Conservation (phyloP, 2,888 invertebrate genomes). For the Kryphioiulus occultus region DNA sequence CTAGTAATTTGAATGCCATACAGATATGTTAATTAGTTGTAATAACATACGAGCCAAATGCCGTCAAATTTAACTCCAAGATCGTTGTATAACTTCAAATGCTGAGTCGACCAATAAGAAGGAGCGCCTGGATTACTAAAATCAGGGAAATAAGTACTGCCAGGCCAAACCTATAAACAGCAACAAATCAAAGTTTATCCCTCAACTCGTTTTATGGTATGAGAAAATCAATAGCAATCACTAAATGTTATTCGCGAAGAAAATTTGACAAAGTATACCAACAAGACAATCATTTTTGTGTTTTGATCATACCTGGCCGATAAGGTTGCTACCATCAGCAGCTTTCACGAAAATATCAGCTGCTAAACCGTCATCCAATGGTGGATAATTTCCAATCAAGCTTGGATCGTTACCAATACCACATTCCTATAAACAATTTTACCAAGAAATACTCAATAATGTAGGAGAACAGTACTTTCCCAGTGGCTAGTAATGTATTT, state of each 20-base stretch:
- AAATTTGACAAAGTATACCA: too few species aligned
- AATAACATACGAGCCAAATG: conserved; percentile 60
- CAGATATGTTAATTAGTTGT: too few species aligned
- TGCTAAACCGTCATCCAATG: conserved; percentile 61
- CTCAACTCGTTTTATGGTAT: too few species aligned
- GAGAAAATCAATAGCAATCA: too few species aligned
- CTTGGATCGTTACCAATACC: not conserved
- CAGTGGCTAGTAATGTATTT: too few species aligned
- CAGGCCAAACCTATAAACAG: conserved; percentile 55
- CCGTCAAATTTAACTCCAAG: conserved; percentile 60
- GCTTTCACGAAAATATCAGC: conserved; percentile 61
- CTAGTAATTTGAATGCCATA: too few species aligned
- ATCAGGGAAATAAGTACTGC: conserved; percentile 58
- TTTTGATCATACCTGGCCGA: conserved; percentile 57
- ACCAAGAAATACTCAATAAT: too few species aligned
- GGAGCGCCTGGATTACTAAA: conserved; percentile 58
- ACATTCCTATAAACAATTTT: not conserved
- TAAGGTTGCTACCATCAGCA: conserved; percentile 56
- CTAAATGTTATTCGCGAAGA: too few species aligned
- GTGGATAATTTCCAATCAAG: conserved; percentile 59
- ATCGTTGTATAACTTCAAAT: conserved; percentile 56
- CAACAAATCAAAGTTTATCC: too few species aligned
- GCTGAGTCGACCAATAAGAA: conserved; percentile 58
- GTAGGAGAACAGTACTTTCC: too few species aligned
- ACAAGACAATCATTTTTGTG: too few species aligned